phyloP scores from a whole-genome alignment of 2,797 vertebrate genomes.

The Prunella strophiata region DNA sequence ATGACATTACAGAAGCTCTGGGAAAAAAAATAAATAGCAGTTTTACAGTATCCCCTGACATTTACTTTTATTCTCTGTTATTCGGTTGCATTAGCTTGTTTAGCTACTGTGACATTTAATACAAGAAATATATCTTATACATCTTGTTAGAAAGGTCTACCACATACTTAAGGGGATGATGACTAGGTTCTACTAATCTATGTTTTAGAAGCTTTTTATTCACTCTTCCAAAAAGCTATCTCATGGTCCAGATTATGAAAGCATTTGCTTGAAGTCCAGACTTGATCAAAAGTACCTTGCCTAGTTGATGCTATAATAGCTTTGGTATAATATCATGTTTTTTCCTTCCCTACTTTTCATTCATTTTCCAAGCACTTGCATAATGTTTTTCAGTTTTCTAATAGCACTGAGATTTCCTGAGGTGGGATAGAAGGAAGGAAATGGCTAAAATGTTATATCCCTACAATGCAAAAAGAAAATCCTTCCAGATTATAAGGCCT shows the following conservation, averaged over 20 bases:
- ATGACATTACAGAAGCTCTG: constrained; percentile 26
- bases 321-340: constrained; percentile 12
- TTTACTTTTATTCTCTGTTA: constrained; percentile 71
- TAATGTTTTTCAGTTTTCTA: constrained; percentile 50
- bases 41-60: constrained; percentile 46
- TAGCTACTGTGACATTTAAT: constrained; percentile 70
- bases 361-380: constrained; percentile 50
- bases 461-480: constrained; percentile 42
- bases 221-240: constrained; percentile 42
- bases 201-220: constrained; percentile 56
- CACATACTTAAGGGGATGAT: constrained; percentile 58
- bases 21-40: constrained; percentile 47
- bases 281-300: constrained; percentile 30
- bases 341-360: constrained; percentile 17
- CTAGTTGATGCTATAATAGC: constrained; percentile 26
- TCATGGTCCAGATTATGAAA: constrained; percentile 41
- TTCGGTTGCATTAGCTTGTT: constrained; percentile 60
- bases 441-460: constrained; percentile 35
- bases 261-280: background rate
- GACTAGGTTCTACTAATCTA: constrained; percentile 32
- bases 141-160: constrained; percentile 56
- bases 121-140: constrained; percentile 40
- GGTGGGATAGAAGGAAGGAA: background rate
- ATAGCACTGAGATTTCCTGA: constrained; percentile 50
- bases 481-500: constrained; percentile 58